Conservation (phyloP, 2,888 invertebrate species). For the Spodoptera littoralis region DNA sequence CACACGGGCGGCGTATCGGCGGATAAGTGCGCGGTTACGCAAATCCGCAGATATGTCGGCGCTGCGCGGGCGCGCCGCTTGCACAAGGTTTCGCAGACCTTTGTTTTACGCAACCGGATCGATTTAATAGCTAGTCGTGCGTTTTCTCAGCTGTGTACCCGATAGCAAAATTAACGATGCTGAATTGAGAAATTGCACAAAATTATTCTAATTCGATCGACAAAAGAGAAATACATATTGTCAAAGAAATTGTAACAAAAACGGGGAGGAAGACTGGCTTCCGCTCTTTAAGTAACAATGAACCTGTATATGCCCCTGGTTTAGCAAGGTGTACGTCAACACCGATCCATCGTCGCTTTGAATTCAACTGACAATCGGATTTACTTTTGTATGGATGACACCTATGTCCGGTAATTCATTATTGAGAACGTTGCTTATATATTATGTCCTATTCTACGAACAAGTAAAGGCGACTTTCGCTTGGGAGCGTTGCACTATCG, state of each 20-base stretch:
- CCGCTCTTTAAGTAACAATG: slow-evolving; percentile 62
- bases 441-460: slow-evolving; percentile 58
- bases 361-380: slow-evolving; percentile 71
- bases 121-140: slow-evolving; percentile 87
- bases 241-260: slow-evolving; percentile 59
- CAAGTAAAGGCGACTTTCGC: slow-evolving; percentile 74
- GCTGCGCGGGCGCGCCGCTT: slow-evolving; percentile 85
- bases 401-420: slow-evolving; percentile 79
- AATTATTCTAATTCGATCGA: slow-evolving; percentile 49
- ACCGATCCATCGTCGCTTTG: slow-evolving; percentile 64
- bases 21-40: slow-evolving; percentile 88
- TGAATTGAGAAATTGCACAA: slow-evolving; percentile 67
- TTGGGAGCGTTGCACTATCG: slow-evolving; percentile 79
- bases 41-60: slow-evolving; percentile 88
- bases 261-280: slow-evolving; percentile 65
- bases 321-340: slow-evolving; percentile 66
- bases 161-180: slow-evolving; percentile 69
- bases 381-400: slow-evolving; percentile 78
- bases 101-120: slow-evolving; percentile 89
- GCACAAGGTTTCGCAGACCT: slow-evolving; percentile 89
- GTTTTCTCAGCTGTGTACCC: slow-evolving; percentile 84
- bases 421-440: slow-evolving; percentile 63
- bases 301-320: slow-evolving; percentile 60
- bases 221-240: slow-evolving; percentile 41
- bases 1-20: slow-evolving; percentile 83